A percentile compares a stretch with the other conserved stretches of the same genome.
Evolutionary conservation across 2,113 vertebrate genomes (phyloP).

Genomic region (Toxotes chatareus): DNA sequence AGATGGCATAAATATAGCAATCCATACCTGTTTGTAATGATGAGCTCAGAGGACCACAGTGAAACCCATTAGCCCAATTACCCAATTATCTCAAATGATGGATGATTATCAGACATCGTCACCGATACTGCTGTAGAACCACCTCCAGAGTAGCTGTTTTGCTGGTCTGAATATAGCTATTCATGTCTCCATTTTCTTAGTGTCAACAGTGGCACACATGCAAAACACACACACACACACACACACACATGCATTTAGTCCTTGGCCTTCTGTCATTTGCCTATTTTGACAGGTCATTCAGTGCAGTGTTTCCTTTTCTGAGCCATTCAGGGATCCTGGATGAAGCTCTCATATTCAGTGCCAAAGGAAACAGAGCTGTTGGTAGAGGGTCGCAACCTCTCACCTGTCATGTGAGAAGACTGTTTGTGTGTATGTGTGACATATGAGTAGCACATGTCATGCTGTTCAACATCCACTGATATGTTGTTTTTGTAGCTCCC

Average conservation of each 20-base stretch:
- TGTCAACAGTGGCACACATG: slow-evolving; percentile 50
- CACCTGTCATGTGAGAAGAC: slow-evolving; percentile 68
- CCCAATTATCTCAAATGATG: slow-evolving; percentile 79
- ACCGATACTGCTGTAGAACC: slow-evolving; percentile 20
- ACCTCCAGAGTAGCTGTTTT: slow-evolving; percentile 32
- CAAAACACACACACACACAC: slow-evolving; percentile 8
- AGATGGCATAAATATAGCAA: slow-evolving; percentile 51
- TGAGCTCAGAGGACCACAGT: slow-evolving; percentile 49
- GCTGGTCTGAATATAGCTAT: slow-evolving; percentile 62
- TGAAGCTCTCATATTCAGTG: slow-evolving; percentile 46
- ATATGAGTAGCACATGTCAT: slow-evolving; percentile 50
- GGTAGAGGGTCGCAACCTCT: slow-evolving; percentile 64
- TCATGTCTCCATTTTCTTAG: slow-evolving; percentile 55
- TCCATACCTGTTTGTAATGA: slow-evolving; percentile 64
- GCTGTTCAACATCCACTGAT: slow-evolving; percentile 36
- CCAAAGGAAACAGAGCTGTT: slow-evolving; percentile 71
- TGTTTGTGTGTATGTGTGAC: slow-evolving; percentile 41
- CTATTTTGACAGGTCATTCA: slow-evolving; percentile 52
- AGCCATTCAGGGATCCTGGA: slow-evolving; percentile 38
- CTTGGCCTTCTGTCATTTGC: slow-evolving; percentile 20
- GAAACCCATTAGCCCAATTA: slow-evolving; percentile 76
- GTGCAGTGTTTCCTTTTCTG: slow-evolving; percentile 50
- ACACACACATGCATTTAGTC: slow-evolving; percentile 12
- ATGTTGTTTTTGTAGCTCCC: slow-evolving; percentile 46
- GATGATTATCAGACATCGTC: slow-evolving; percentile 73